Base-by-base conservation (phyloP, 2,888 invertebrate genomes). In the Lymantria dispar region DNA sequence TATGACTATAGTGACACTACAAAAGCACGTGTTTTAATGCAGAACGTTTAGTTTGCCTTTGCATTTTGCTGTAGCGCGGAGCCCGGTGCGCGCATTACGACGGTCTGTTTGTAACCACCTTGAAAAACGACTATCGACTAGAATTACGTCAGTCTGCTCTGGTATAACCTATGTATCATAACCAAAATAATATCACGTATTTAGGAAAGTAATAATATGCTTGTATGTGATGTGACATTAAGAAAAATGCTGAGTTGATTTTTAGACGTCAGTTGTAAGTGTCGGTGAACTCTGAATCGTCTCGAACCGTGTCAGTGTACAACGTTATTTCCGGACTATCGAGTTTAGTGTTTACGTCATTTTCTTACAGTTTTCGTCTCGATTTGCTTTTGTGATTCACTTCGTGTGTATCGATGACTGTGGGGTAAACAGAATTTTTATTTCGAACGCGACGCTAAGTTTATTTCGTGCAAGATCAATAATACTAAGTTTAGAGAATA, bases 101-200 rank as follows among this genome's bases (percentile, higher is more conserved):
- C 64, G 56, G 61, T 47, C 37, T 49, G 64, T 60, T 55, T 52
- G 62, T 60, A 60, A 52, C 64, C 66, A 72, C 74, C 73, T 73
- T 72, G 74, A 76, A 69, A 62, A 69, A 60, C 45, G 57, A 68
- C 71, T 74, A 69, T 60, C 45, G 57, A 68, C 71, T 74, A 66
- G 68, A 70, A 77, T 86, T 84, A 87, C 88, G 89, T 90, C 88
- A 89, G 74, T 74, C 64, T 69, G 69, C 70, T 60, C 66, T 64
- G 62, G 55, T 61, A 62, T 66, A 12, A 44, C 15, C 38, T 33
- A 33, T 8, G 40, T 14, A 60, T 65, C 57, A 59, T 62, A 68
- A 74, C 62, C 76, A 79, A 79, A 83, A 83, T 78, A 83, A 74
- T 7, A 74, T 69, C 22, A 22, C 58, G 52, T 56, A 56, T 14